Conservation (phyloP, 1,140 invertebrate species). For the Ostrea edulis region DNA sequence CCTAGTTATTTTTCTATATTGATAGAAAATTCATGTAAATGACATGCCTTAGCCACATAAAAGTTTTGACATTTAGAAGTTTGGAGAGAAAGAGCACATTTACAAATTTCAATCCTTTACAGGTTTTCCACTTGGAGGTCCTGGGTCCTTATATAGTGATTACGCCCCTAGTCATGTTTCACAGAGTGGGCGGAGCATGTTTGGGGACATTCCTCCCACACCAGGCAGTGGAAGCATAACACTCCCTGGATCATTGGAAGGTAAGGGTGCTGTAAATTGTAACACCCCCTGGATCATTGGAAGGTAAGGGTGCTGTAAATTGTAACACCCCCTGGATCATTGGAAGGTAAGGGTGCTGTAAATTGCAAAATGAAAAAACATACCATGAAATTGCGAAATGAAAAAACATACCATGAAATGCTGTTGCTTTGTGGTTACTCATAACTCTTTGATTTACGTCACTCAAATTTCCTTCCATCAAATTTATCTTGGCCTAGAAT, state of each 20-base stretch:
- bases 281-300: slow-evolving; percentile 77
- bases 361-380: too few species aligned
- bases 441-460: too few species aligned
- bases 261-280: slow-evolving; percentile 63
- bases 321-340: slow-evolving; percentile 76
- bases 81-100: not conserved
- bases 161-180: slow-evolving; percentile 63
- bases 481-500: too few species aligned
- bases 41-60: too few species aligned
- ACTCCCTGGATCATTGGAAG: slow-evolving; percentile 77
- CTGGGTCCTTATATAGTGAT: slow-evolving; percentile 63
- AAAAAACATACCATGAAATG: too few species aligned
- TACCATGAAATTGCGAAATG: too few species aligned
- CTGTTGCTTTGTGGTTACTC: too few species aligned
- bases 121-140: slow-evolving; percentile 65
- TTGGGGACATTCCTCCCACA: slow-evolving; percentile 76
- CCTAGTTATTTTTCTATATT: too few species aligned
- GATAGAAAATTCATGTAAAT: too few species aligned
- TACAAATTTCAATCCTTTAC: slow-evolving; percentile 39
- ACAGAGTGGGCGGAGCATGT: slow-evolving; percentile 70
- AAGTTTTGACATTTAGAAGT: too few species aligned
- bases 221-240: slow-evolving; percentile 79
- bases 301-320: slow-evolving; percentile 65
- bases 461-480: too few species aligned
- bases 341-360: slow-evolving; percentile 70